Evolutionary conservation across 1,140 invertebrate species (phyloP), one percentile per base, ranked within the genome.

Genomic region (Lucilia cuprina): DNA sequence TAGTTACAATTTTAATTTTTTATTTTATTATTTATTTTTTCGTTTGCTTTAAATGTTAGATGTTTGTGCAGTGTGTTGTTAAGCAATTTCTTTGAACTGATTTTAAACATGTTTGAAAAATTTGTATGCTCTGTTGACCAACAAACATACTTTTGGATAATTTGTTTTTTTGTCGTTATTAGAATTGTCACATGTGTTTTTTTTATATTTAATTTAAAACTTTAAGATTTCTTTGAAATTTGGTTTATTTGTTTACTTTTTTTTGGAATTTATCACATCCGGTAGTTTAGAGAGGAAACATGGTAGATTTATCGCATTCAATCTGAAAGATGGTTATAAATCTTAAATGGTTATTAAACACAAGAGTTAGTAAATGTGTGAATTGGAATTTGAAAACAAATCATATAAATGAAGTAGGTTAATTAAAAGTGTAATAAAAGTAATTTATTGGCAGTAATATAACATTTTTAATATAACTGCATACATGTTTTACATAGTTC

Each of bases 91-190:
- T 34, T 17, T 41, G 75, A 78, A 78, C 41, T 78, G 13, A 47
- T 78, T 78, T 78, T 19, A 78, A 78, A 78, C 75, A 78, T 41
- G 75, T 78, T 78, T 60, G 14, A 14, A n/a, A 77, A 35, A 78
- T 78, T 78, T 75, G n/a, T 78, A 78, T 41, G 75, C 75, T 41
- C 34, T 47, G 41, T 60, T 60, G 50, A 60, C 50, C 50, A 60
- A 17, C 13, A 35, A 41, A 77, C 7, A 77, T 41, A 41, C n/a
- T 77, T 77, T 77, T 60, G 50, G 5, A 17, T 60, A 41, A 41
- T 41, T 41, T 41, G 41, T 41, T 60, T 60, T 55, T 60, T 60
- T 60, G 55, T n/a, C 55, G 55, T 60, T 78, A 78, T 78, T 78
- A 78, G 75, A 78, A 41, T 78, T 78, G 75, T 78, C 75, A 78